phyloP scores from a whole-genome alignment of 2,888 invertebrate species.

The Drosophila birchii region DNA sequence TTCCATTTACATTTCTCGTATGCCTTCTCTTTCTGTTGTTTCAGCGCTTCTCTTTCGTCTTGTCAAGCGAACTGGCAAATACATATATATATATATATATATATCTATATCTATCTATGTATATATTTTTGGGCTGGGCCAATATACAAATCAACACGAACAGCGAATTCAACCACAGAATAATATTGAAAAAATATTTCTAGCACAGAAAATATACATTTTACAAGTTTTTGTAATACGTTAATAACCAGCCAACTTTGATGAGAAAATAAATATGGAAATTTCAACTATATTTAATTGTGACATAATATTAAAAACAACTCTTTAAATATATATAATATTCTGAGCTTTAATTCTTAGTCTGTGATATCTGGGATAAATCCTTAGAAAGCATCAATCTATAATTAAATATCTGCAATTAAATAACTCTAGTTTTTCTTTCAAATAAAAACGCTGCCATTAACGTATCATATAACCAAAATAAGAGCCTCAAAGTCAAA shows the following conservation, averaged over 20 bases:
- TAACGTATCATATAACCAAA: constrained; percentile 35
- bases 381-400: too few relatives aligned
- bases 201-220: constrained; percentile 1
- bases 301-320: too few relatives aligned
- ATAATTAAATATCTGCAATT: too few relatives aligned
- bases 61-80: constrained; percentile 15
- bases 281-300: too few relatives aligned
- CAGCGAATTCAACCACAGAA: constrained; percentile 5
- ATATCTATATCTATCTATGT: background rate
- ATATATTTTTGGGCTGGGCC: constrained; percentile 17
- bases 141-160: background rate
- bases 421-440: too few relatives aligned
- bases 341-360: too few relatives aligned
- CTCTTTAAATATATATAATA: too few relatives aligned
- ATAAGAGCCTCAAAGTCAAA: constrained; percentile 9
- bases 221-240: background rate
- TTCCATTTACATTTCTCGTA: constrained; percentile 67
- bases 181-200: constrained; percentile 6
- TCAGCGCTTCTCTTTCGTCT: constrained; percentile 7
- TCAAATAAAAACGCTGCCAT: constrained; percentile 14
- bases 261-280: background rate
- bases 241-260: constrained; percentile 2
- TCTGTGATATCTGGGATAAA: too few relatives aligned
- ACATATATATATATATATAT: constrained; percentile 7
- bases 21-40: background rate